Evolutionary conservation across 2,888 invertebrate species (phyloP), one percentile per base, ranked within the genome.

Genomic region (Pharmacophagus antenor): DNA sequence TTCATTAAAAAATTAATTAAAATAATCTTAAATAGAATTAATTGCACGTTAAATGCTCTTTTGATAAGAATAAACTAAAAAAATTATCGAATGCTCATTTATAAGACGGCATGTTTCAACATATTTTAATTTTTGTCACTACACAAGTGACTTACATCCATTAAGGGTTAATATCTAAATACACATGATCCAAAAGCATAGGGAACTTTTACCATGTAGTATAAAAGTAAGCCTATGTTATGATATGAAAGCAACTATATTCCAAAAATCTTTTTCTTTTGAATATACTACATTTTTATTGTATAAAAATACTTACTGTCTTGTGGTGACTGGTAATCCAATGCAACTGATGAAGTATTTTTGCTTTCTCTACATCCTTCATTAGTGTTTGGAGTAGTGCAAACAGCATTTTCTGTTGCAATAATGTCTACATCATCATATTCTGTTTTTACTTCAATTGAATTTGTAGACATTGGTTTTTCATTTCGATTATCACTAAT

Each of bases 361-460:
- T 82, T 85, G 21, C 73, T 77, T 62, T 88, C 88, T 67, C 81
- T 80, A 25, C 75, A 68, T 18, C 71, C 70, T 47, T 88, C 88
- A 74, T 76, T 86, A 62, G 69, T 80, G 68, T 87, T 88, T 22
- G 81, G 80, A 51, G 84, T 82, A 23, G 79, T 85, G 61, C 85
- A 89, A 22, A 85, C 79, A 17, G 88, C 87, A 42, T 88, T 87
- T 61, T 90, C 90, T 6, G 86, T 84, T 37, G 89, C 83, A 65
- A 87, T 82, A 52, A 89, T 88, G 63, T 89, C 90, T 73, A 81
- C 80, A 54, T 89, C 89, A 74, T 90, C 89, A 76, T 85, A 87
- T 80, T 90, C 90, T 2, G 87, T 84, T 76, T 90, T 90, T 47
- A 88, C 65, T 65, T 89, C 88, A 56, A 87, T 54, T 20, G 73